Percentiles rank a stretch among this genome's conserved stretches.
These are phyloP conservation scores for Halocynthia roretzi DNA, from an alignment of 23 tunicate species.

Conservation along the genomic window DNA sequence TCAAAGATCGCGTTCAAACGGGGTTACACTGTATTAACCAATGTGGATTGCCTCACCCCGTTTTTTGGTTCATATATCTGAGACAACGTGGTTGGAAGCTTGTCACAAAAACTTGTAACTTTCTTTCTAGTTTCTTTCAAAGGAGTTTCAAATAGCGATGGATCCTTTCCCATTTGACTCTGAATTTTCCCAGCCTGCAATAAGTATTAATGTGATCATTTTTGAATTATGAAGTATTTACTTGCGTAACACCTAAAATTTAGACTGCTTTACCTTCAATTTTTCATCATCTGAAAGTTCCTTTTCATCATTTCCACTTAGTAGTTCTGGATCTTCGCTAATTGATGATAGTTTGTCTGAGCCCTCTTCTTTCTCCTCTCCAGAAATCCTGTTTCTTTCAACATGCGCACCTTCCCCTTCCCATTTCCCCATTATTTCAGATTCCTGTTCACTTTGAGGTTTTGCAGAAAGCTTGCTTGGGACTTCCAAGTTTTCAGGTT, in stretches of 20 bases:
- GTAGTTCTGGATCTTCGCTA: neutral
- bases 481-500: too few relatives aligned
- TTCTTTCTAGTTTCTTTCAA: conserved; percentile 2
- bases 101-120: conserved; percentile 13
- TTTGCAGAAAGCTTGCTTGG: too few relatives aligned
- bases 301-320: conserved; percentile 28
- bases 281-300: neutral
- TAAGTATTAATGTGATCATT: too few relatives aligned
- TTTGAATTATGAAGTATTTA: too few relatives aligned
- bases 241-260: too few relatives aligned
- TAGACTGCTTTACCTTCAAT: too few relatives aligned
- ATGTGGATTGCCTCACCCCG: neutral
- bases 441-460: neutral
- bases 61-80: conserved; percentile 25
- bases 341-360: neutral
- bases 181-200: neutral
- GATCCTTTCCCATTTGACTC: neutral
- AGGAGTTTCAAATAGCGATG: conserved; percentile 41
- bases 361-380: neutral
- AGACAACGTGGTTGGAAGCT: conserved; percentile 26
- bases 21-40: too few relatives aligned
- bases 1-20: too few relatives aligned
- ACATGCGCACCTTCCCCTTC: neutral
- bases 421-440: neutral
- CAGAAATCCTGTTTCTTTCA: conserved; percentile 16